phyloP scores from a whole-genome alignment of 2,113 vertebrate species.

The Strix aluco region DNA sequence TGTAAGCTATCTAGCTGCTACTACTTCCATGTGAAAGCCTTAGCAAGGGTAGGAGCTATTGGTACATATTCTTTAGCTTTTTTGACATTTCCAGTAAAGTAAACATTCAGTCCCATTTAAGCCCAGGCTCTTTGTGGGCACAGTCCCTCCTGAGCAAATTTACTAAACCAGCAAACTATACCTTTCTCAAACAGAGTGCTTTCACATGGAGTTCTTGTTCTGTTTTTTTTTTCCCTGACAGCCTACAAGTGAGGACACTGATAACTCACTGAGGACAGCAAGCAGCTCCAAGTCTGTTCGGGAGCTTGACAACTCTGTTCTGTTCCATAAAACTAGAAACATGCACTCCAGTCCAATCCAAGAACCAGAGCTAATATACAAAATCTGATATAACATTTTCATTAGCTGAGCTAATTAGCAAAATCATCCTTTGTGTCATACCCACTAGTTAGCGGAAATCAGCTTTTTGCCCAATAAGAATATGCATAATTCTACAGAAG shows the following conservation, averaged over 20 bases:
- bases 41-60: neutral
- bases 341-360: neutral
- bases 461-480: neutral
- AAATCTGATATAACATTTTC: neutral
- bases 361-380: neutral
- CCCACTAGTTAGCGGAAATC: neutral
- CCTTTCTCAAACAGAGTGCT: neutral
- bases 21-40: neutral
- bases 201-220: neutral
- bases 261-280: neutral
- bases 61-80: neutral
- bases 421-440: neutral
- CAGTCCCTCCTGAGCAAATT: neutral
- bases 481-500: neutral
- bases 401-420: neutral
- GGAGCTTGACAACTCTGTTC: neutral
- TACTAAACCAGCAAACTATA: neutral
- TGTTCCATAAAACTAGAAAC: neutral
- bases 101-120: neutral
- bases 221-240: neutral
- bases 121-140: neutral
- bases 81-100: neutral
- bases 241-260: neutral
- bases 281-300: neutral
- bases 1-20: neutral